Evolutionary conservation across 2,797 vertebrate genomes (phyloP), one percentile per base, ranked within the genome.

Genomic region (Miichthys miiuy): DNA sequence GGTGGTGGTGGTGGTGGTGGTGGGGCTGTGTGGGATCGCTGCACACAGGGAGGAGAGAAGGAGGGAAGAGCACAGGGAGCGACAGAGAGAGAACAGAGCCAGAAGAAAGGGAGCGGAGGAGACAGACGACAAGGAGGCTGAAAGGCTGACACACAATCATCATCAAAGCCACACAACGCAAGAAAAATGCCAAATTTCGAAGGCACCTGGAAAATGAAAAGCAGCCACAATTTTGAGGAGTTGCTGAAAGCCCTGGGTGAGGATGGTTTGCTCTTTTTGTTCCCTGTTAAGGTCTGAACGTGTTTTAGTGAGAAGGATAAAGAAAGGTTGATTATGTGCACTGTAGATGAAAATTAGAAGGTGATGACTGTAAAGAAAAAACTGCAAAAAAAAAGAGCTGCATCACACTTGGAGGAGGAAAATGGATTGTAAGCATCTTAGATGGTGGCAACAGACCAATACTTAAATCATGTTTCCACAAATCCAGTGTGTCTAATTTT

Each of bases 161-260:
- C 34, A 38, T 38, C 50, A 85, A 82, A 70, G 56, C 42, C 46
- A 3, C 30, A 16, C 38, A 17, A 3, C 30, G 14, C 42, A n/a
- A 54, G 73, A 85, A 84, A 89, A 87, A 99, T 99, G 97, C 94
- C 96, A 47, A 96, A 97, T 96, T 99, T 99, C 87, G 94, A 96
- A 77, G 98, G 97, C 68, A 97, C 91, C 87, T 99, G 98, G 98
- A 99, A 98, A 95, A 99, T 99, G 97, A 97, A 94, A 85, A 97
- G 96, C 97, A 99, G 98, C 74, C 97, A 98, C 94, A 96, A 99
- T 93, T 99, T 99, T 46, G 98, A 99, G 63, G 97, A 99, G 75
- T 91, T 98, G 7, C 97, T 99, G 38, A 98, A 97, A 95, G 96
- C 96, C 0, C 91, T 99, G 83, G 97, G 97, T 98, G 93, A 97